Percentiles rank a stretch among this genome's conserved stretches.
Conservation (phyloP, 2,113 vertebrate genomes). For the Hemiprocne comata region DNA sequence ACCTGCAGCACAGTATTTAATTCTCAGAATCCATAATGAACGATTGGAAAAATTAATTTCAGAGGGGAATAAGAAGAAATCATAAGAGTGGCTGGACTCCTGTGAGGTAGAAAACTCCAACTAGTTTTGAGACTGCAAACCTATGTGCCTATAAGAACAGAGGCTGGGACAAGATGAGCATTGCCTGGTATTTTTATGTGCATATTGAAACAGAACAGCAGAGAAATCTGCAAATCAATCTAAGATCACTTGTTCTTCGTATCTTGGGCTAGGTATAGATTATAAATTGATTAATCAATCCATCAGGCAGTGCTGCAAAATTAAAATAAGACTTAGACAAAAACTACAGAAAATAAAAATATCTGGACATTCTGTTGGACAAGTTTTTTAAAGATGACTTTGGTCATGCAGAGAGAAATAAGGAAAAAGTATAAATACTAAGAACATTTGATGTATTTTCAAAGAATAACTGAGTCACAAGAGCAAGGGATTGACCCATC, state of each 20-base stretch:
- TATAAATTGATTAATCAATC: not conserved
- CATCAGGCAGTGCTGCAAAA: not conserved
- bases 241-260: not conserved
- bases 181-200: not conserved
- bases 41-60: not conserved
- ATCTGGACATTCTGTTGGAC: not conserved
- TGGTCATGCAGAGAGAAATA: not conserved
- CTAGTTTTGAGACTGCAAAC: not conserved
- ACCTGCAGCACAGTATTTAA: not conserved
- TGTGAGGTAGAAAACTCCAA: not conserved
- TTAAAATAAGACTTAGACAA: not conserved
- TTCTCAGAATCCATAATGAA: not conserved
- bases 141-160: not conserved
- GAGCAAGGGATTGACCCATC: not conserved
- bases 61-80: not conserved
- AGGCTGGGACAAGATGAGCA: not conserved
- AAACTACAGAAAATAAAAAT: not conserved
- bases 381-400: not conserved
- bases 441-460: not conserved
- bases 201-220: not conserved
- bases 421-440: not conserved
- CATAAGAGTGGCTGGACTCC: not conserved
- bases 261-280: not conserved
- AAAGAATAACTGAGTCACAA: not conserved
- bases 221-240: not conserved